A percentile compares a stretch with the other conserved stretches of the same genome.
Evolutionary conservation across 2,797 vertebrate genomes (phyloP).

Genomic region (Sciurus vulgaris): DNA sequence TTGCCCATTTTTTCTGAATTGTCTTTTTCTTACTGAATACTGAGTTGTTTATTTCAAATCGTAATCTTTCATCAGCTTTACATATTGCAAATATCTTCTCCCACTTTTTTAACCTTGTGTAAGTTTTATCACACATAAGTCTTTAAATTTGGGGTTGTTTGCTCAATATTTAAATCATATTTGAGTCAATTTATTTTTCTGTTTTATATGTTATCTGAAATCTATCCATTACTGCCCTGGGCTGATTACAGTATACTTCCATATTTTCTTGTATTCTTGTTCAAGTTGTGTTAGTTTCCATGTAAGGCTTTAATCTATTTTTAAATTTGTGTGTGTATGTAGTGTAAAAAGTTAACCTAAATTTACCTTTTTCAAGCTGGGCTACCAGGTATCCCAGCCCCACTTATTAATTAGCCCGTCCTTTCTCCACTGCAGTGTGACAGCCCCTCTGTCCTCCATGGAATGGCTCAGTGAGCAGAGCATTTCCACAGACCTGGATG

Average conservation of each 20-base stretch:
- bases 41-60: slow-evolving; percentile 16
- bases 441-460: not conserved
- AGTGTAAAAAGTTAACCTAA: not conserved
- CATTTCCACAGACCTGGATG: not conserved
- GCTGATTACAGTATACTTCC: not conserved
- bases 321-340: not conserved
- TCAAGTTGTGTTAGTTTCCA: slow-evolving; percentile 24
- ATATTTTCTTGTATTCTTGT: not conserved
- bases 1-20: slow-evolving; percentile 1
- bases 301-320: not conserved
- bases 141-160: slow-evolving; percentile 1
- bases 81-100: not conserved
- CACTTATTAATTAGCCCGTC: not conserved
- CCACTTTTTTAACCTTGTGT: not conserved
- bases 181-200: slow-evolving; percentile 37
- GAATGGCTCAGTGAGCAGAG: not conserved
- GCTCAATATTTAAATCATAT: slow-evolving; percentile 34
- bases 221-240: not conserved
- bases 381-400: not conserved
- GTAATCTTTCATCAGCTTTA: not conserved
- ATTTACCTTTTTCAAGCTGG: not conserved
- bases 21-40: slow-evolving; percentile 19
- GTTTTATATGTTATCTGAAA: not conserved
- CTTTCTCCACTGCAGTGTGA: not conserved
- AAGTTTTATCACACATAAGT: slow-evolving; percentile 3